phyloP scores from a whole-genome alignment of 30 jellyfish, hydroid and myxozoan genomes.

The Rhopilema esculentum region DNA sequence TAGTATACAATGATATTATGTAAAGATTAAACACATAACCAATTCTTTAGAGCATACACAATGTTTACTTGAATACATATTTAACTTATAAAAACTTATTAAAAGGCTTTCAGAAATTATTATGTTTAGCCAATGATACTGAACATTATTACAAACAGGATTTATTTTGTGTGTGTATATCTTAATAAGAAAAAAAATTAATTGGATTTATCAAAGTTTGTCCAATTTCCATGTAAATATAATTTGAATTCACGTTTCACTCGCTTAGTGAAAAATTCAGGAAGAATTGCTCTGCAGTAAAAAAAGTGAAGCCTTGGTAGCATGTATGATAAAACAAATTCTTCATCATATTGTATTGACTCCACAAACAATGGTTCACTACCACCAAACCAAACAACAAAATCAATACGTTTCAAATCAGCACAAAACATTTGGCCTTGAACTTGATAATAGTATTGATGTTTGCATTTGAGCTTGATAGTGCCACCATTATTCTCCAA shows the following conservation, averaged over 20 bases:
- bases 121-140: neutral
- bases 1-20: neutral
- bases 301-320: neutral
- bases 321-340: neutral
- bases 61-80: neutral
- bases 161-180: neutral
- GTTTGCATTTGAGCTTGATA: slow-evolving; percentile 3
- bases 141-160: neutral
- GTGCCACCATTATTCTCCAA: neutral
- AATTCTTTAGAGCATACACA: neutral
- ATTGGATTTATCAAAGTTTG: neutral
- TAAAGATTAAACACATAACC: neutral
- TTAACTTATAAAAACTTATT: neutral
- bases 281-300: slow-evolving; percentile 9
- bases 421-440: slow-evolving; percentile 57
- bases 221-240: slow-evolving; percentile 8
- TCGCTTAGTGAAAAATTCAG: slow-evolving; percentile 7
- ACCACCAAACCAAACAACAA: slow-evolving; percentile 47
- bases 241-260: neutral
- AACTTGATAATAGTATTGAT: slow-evolving; percentile 30
- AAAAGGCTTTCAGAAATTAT: neutral
- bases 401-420: slow-evolving; percentile 7
- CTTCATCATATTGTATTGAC: slow-evolving; percentile 15
- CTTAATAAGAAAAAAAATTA: neutral
- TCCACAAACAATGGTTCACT: slow-evolving; percentile 12